Percentiles rank a stretch among this genome's conserved stretches.
Evolutionary conservation across 2,797 vertebrate species (phyloP).

Genomic region (Avahi laniger): DNA sequence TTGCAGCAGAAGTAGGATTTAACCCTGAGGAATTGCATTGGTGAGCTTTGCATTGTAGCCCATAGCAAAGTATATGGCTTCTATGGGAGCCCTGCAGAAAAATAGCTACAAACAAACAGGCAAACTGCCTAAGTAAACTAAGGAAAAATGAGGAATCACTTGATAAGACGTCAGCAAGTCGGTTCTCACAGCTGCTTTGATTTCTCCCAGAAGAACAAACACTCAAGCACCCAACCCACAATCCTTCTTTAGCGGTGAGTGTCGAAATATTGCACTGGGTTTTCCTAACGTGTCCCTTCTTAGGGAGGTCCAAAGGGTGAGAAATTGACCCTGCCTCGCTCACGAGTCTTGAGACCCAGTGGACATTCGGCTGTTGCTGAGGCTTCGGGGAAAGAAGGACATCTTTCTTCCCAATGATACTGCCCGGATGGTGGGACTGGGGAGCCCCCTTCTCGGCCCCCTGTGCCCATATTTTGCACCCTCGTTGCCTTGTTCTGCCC

Average conservation of each 20-base stretch:
- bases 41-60: neutral
- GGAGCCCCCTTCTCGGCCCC: neutral
- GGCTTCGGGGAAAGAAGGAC: neutral
- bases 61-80: neutral
- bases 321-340: neutral
- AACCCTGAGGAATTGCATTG: neutral
- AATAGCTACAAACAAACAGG: neutral
- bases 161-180: neutral
- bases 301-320: neutral
- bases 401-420: neutral
- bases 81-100: neutral
- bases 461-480: neutral
- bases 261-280: neutral
- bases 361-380: neutral
- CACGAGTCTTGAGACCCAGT: neutral
- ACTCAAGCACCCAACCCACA: slow-evolving; percentile 43
- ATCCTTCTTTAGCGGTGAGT: neutral
- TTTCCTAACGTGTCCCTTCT: neutral
- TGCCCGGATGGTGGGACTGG: no score
- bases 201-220: slow-evolving; percentile 61
- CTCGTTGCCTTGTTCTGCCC: neutral
- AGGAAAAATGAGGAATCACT: neutral
- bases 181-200: neutral
- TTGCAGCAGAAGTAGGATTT: neutral
- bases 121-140: neutral